These are phyloP conservation scores for Lycodopsis pacificus DNA, from an alignment of 2,797 vertebrate genomes.

Conservation along the genomic window DNA sequence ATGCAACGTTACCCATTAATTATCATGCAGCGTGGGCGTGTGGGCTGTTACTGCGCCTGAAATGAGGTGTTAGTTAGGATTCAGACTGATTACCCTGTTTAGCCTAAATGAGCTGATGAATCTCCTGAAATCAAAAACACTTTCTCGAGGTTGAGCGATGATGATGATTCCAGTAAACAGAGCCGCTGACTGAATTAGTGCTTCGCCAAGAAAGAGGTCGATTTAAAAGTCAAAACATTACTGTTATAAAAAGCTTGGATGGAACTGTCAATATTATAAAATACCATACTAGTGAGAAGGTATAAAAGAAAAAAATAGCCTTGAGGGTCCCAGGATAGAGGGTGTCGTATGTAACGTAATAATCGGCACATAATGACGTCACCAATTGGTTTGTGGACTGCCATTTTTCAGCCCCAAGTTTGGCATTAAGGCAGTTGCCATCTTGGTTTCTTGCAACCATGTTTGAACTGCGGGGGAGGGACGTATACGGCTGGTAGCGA, in stretches of 20 bases:
- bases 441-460: too few species aligned
- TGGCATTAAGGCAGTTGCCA: too few species aligned
- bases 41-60: background rate
- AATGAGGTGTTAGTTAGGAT: constrained; percentile 35
- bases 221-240: constrained; percentile 41
- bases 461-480: too few species aligned
- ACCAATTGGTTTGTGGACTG: too few species aligned
- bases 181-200: constrained; percentile 30
- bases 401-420: too few species aligned
- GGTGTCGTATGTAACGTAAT: background rate
- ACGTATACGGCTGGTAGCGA: too few species aligned
- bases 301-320: background rate
- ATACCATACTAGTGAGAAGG: background rate
- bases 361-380: too few species aligned
- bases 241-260: constrained; percentile 3
- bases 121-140: constrained; percentile 56
- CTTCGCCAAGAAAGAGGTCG: constrained; percentile 1
- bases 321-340: background rate
- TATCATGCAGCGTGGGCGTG: constrained; percentile 1
- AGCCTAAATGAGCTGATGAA: constrained; percentile 50
- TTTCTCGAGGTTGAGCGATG: constrained; percentile 42
- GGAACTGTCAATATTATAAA: constrained; percentile 34
- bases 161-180: constrained; percentile 51
- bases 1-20: background rate
- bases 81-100: constrained; percentile 45